phyloP scores from a whole-genome alignment of 2,797 vertebrate species.

The Anabacerthia variegaticeps region DNA sequence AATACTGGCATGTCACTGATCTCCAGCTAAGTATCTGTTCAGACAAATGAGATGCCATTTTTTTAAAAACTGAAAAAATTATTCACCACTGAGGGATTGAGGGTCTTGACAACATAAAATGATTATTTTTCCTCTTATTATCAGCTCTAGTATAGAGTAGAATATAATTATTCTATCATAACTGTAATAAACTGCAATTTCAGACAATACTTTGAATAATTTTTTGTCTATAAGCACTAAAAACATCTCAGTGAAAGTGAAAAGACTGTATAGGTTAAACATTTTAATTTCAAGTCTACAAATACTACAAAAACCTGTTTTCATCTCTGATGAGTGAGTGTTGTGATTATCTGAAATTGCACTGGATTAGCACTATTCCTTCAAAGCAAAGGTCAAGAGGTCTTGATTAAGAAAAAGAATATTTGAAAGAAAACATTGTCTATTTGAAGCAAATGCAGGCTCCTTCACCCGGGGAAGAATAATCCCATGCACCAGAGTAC shows the following conservation, averaged over 20 bases:
- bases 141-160: not conserved
- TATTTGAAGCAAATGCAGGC: not conserved
- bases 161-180: conserved; percentile 43
- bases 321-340: not conserved
- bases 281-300: not conserved
- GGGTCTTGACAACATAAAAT: not conserved
- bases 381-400: conserved; percentile 7
- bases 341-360: conserved; percentile 29
- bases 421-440: not conserved
- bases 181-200: conserved; percentile 40
- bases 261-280: not conserved
- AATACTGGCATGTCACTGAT: not conserved
- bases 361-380: not conserved
- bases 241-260: not conserved
- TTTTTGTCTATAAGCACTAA: conserved; percentile 43
- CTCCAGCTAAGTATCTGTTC: not conserved
- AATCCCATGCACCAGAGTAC: not conserved
- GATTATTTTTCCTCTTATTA: not conserved
- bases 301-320: conserved; percentile 2
- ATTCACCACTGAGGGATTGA: not conserved
- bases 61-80: conserved; percentile 19
- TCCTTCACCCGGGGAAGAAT: not conserved
- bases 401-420: not conserved
- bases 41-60: not conserved
- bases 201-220: conserved; percentile 21